These are phyloP conservation scores for human DNA, from an alignment of 2,113 vertebrate genomes.

Conservation along the genomic window GRCh38 chr15:64103501-64104000, in stretches of 20 bases:
- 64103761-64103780: background rate
- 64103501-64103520: background rate
- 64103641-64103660: constrained; percentile 24
- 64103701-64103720: background rate
- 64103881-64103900: constrained; percentile 34
- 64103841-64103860: background rate
- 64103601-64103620: background rate
- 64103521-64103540: background rate
- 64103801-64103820: background rate
- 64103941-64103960: background rate
- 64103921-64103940: background rate
- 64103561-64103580: background rate
- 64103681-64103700: constrained; percentile 9
- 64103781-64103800: background rate
- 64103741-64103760: background rate
- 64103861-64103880: constrained; percentile 13
- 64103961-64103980: background rate
- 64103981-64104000: background rate
- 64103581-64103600: background rate
- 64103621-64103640: background rate
- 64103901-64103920: background rate
- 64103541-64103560: background rate
- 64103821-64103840: constrained; percentile 1
- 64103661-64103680: background rate
- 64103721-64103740: constrained; percentile 21